Conservation (phyloP, 2,888 invertebrate species). For the Ophion ellenae region DNA sequence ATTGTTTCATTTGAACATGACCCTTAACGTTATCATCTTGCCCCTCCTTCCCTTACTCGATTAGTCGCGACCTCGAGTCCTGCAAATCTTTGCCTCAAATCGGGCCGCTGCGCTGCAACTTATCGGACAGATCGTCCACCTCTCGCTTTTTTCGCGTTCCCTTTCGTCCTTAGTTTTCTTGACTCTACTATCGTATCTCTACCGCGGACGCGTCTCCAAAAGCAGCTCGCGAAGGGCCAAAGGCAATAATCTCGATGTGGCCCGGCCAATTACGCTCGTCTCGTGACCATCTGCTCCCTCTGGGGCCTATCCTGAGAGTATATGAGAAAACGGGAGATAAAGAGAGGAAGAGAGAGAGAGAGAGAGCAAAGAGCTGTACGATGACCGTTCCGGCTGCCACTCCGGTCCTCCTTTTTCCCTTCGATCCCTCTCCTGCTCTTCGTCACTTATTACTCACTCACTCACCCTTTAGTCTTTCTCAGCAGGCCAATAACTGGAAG, state of each 20-base stretch:
- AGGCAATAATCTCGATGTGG: constrained; percentile 80
- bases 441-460: constrained; percentile 50
- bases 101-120: constrained; percentile 20
- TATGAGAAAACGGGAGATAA: constrained; percentile 52
- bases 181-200: constrained; percentile 36
- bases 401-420: constrained; percentile 44
- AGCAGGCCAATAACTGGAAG: constrained; percentile 1
- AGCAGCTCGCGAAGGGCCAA: constrained; percentile 68
- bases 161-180: constrained; percentile 18
- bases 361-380: constrained; percentile 57
- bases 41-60: not conserved
- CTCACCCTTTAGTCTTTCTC: constrained; percentile 22
- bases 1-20: too few relatives aligned
- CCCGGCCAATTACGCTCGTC: constrained; percentile 81
- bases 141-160: constrained; percentile 4
- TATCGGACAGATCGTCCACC: constrained; percentile 19
- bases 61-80: constrained; percentile 31
- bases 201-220: constrained; percentile 59
- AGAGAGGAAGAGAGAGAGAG: constrained; percentile 24
- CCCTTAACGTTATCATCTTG: too few relatives aligned
- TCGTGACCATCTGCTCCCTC: constrained; percentile 82
- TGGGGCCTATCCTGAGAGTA: constrained; percentile 55
- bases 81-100: constrained; percentile 37
- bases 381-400: constrained; percentile 64
- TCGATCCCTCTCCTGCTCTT: constrained; percentile 28